phyloP scores from a whole-genome alignment of 1,140 invertebrate species.

The Belonocnema kinseyi region DNA sequence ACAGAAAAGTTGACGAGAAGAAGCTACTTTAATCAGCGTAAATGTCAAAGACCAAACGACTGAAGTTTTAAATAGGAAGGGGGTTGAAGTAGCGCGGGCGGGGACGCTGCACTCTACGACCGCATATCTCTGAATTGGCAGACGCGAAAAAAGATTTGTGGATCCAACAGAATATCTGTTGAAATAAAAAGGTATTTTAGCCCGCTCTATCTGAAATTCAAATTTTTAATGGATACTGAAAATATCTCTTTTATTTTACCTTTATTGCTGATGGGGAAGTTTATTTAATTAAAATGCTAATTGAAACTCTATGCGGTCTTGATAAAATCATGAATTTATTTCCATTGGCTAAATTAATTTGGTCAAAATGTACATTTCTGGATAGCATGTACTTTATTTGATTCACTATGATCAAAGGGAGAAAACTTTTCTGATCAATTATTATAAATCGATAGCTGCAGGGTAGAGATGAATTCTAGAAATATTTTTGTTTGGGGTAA shows the following conservation, averaged over 20 bases:
- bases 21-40: constrained; percentile 17
- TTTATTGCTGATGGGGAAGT: neutral
- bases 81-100: neutral
- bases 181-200: neutral
- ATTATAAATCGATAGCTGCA: too few species aligned
- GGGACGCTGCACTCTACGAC: too few species aligned
- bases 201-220: neutral
- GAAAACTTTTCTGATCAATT: too few species aligned
- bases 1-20: neutral
- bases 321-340: too few species aligned
- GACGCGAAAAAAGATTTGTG: neutral
- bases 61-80: neutral
- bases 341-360: too few species aligned
- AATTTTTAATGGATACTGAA: neutral
- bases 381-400: too few species aligned
- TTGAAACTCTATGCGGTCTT: neutral
- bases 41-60: constrained; percentile 4
- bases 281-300: neutral
- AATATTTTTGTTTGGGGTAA: too few species aligned
- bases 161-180: constrained; percentile 6
- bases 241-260: constrained; percentile 1
- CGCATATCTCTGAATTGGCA: neutral
- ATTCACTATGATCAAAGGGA: too few species aligned
- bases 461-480: too few species aligned
- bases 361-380: too few species aligned